Base-by-base conservation (phyloP, 1,140 invertebrate species). In the Zaprionus capensis region DNA sequence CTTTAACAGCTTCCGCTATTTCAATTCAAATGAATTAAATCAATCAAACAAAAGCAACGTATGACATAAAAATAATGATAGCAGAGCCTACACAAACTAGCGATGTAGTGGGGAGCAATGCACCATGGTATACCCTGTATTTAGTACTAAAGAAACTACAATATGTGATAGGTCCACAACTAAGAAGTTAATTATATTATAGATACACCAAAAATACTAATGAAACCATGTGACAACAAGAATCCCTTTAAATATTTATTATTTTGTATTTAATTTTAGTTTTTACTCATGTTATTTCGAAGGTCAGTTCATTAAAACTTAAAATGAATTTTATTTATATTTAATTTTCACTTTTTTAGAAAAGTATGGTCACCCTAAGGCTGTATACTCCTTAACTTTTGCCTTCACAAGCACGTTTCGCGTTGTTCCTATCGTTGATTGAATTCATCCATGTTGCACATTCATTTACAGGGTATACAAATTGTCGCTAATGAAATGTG, bases 11-110 rank as follows among this genome's bases (percentile, higher is more conserved):
- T 79, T 88, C 85, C 85, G 84, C 58, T 67, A 65, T 59, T 79
- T 67, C 76, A 84, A 84, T 90, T 90, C 55, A 79, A 71, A 49
- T 80, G 69, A 88, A 84, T 88, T 90, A 74, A 88, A 90, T 90
- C 78, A 88, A 81, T 81, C 70, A 71, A 76, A 85, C 64, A 81
- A 81, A 79, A 81, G 56, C 78, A 81, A 64, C 78, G 64, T 68
- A 63, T 61, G 53, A 57, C 65, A 68, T 66, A 82, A 71, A 63
- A 58, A 70, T 31, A 62, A 79, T 76, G 65, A 83, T 49, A 66
- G 58, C 28, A 67, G 58, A 17, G 61, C 44, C 53, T 64, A 17
- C 31, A 61, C 38, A 56, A 74, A 38, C 58, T 46, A n/a, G 4
- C 4, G 2, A 24, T 14, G 34, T 51, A 17, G 26, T 41, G 2